Conservation (phyloP, 2,888 invertebrate genomes). For the Leistus spinibarbis region DNA sequence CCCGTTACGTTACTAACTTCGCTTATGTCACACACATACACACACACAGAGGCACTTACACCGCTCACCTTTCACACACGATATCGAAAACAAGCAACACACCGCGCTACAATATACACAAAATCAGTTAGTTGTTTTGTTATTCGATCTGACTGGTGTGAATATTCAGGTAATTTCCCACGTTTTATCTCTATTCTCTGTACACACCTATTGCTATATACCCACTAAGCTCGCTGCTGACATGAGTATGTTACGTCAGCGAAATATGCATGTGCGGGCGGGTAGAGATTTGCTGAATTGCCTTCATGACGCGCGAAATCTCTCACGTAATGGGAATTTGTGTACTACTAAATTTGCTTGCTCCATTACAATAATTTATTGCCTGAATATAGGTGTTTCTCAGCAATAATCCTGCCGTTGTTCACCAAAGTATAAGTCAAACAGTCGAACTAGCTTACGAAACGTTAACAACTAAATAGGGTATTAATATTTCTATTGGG, state of each 20-base stretch:
- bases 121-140: not conserved
- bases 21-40: constrained; percentile 18
- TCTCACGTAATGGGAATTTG: not conserved
- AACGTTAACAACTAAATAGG: no score
- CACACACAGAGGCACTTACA: not conserved
- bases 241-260: not conserved
- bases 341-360: not conserved
- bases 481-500: no score
- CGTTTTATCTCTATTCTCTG: not conserved
- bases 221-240: not conserved
- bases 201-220: not conserved
- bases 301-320: not conserved
- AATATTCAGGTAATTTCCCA: constrained; percentile 1
- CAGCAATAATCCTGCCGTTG: not conserved
- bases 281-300: not conserved
- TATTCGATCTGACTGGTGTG: not conserved
- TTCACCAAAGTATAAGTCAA: not conserved
- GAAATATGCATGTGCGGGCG: not conserved
- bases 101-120: not conserved
- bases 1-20: constrained; percentile 8
- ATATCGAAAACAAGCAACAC: not conserved
- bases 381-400: not conserved
- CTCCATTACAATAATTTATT: not conserved
- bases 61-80: no score
- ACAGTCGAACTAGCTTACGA: not conserved